These are phyloP conservation scores for Drosophila insularis DNA, from an alignment of 1,140 invertebrate genomes.

Conservation along the genomic window DNA sequence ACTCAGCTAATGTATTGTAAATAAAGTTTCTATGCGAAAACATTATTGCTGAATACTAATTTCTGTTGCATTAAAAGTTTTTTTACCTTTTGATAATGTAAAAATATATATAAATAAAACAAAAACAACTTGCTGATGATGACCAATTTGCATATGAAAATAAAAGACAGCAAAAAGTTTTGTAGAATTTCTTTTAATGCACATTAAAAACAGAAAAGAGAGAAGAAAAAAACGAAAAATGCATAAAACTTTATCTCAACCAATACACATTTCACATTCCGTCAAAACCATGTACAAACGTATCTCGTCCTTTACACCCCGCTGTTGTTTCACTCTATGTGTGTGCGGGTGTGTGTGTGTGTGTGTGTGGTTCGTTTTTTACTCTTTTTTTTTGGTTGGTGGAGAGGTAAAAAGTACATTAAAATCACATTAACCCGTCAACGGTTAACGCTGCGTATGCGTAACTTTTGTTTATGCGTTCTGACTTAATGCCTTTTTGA, in stretches of 20 bases:
- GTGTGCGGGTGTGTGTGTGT: neutral
- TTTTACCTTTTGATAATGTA: neutral
- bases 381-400: conserved; percentile 1
- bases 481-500: conserved; percentile 70
- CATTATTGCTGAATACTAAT: conserved; percentile 1
- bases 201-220: conserved; percentile 34
- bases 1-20: neutral
- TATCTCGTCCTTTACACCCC: neutral
- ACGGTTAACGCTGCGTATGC: conserved; percentile 70
- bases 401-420: conserved; percentile 70
- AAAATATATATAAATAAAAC: neutral
- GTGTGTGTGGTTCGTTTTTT: neutral
- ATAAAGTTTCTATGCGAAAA: neutral
- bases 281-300: conserved; percentile 7
- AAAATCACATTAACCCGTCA: conserved; percentile 80
- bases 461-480: conserved; percentile 76
- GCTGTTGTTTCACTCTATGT: neutral
- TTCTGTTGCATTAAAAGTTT: neutral
- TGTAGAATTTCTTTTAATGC: conserved; percentile 41
- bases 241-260: conserved; percentile 52
- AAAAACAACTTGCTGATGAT: conserved; percentile 27
- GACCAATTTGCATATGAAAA: conserved; percentile 43
- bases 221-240: conserved; percentile 30
- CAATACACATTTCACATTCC: conserved; percentile 14
- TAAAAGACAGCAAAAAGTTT: neutral